These are phyloP conservation scores for Anoplophora glabripennis DNA, from an alignment of 1,140 invertebrate genomes.

Conservation along the genomic window DNA sequence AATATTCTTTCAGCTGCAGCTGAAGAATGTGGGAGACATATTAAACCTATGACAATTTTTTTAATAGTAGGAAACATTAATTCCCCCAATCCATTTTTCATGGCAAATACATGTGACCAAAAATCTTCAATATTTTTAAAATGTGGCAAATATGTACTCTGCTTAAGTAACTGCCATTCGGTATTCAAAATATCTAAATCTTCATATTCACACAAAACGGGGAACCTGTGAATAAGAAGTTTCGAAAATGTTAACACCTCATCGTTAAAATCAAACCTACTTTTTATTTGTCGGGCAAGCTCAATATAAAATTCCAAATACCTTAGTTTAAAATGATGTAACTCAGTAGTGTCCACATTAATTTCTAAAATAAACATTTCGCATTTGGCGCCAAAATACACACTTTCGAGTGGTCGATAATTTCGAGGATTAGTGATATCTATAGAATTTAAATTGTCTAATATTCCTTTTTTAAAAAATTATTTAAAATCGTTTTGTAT, in stretches of 20 bases:
- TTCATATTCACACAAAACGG: neutral
- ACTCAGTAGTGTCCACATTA: neutral
- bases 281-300: neutral
- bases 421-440: neutral
- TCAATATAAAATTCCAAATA: neutral
- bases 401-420: neutral
- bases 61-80: neutral
- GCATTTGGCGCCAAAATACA: too few relatives aligned
- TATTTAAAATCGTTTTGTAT: neutral
- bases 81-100: neutral
- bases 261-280: neutral
- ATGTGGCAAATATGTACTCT: neutral
- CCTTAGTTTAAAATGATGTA: neutral
- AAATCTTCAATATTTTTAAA: neutral
- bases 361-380: neutral
- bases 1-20: slow-evolving; percentile 2
- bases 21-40: slow-evolving; percentile 6
- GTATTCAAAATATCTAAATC: neutral
- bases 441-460: too few relatives aligned
- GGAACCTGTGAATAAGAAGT: neutral
- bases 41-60: neutral
- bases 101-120: neutral
- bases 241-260: too few relatives aligned
- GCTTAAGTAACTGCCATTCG: neutral
- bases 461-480: neutral